These are phyloP conservation scores for Halichoeres trimaculatus DNA, from an alignment of 2,113 vertebrate species.

Conservation along the genomic window DNA sequence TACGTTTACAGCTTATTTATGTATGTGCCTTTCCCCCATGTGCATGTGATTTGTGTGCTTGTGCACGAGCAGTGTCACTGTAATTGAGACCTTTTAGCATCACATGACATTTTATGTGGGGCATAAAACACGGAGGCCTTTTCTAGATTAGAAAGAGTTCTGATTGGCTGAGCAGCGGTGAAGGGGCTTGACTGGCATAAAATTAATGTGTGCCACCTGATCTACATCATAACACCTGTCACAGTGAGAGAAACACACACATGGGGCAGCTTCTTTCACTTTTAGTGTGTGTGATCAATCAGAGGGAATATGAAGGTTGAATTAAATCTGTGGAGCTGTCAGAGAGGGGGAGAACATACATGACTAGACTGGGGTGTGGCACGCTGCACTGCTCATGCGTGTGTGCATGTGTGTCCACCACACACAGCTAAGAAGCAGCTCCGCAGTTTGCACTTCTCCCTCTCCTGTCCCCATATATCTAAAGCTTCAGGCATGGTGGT, in stretches of 20 bases:
- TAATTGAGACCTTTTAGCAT: slow-evolving; percentile 57
- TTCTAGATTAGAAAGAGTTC: slow-evolving; percentile 12
- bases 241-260: slow-evolving; percentile 3
- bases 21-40: neutral
- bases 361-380: slow-evolving; percentile 42
- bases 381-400: slow-evolving; percentile 2
- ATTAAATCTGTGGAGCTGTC: slow-evolving; percentile 51
- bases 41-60: slow-evolving; percentile 41
- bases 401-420: slow-evolving; percentile 10
- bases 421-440: slow-evolving; percentile 18
- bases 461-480: slow-evolving; percentile 25
- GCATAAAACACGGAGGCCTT: slow-evolving; percentile 16
- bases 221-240: slow-evolving; percentile 54
- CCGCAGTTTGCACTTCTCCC: slow-evolving; percentile 26
- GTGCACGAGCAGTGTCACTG: slow-evolving; percentile 20
- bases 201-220: slow-evolving; percentile 43
- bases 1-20: neutral
- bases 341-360: slow-evolving; percentile 27
- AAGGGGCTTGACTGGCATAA: slow-evolving; percentile 18
- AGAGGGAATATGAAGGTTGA: slow-evolving; percentile 32
- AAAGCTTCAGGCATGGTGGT: slow-evolving; percentile 52
- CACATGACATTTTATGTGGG: slow-evolving; percentile 35
- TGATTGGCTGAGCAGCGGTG: slow-evolving; percentile 25
- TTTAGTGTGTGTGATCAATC: slow-evolving; percentile 26
- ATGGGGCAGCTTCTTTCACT: neutral